These are phyloP conservation scores for Amphiprion clarkii DNA, from an alignment of 2,797 vertebrate genomes.

Conservation along the genomic window DNA sequence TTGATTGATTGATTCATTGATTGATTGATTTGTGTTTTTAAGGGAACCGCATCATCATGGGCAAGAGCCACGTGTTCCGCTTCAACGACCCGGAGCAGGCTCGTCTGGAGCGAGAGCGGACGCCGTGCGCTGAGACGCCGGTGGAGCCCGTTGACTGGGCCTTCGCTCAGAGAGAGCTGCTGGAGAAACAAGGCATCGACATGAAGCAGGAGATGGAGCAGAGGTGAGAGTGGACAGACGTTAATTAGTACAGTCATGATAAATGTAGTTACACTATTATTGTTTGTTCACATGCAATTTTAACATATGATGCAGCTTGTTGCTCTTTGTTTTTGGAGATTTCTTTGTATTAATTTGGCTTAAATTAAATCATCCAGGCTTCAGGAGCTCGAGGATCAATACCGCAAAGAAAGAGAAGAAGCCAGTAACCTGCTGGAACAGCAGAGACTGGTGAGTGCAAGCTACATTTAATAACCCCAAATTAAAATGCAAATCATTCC, in stretches of 20 bases:
- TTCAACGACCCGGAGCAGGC: constrained; percentile 98
- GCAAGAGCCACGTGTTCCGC: constrained; percentile 98
- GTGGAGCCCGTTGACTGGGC: constrained; percentile 97
- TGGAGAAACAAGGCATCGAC: constrained; percentile 99
- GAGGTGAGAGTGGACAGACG: constrained; percentile 81
- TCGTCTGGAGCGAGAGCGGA: constrained; percentile 94
- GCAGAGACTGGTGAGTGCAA: constrained; percentile 92
- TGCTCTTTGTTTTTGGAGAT: not conserved
- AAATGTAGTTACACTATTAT: too few species aligned
- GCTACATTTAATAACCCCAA: not conserved
- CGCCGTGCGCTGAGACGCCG: constrained; percentile 94
- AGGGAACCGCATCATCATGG: constrained; percentile 99
- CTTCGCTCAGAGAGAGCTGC: constrained; percentile 95
- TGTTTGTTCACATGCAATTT: not conserved
- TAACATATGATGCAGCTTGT: not conserved
- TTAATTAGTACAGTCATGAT: not conserved
- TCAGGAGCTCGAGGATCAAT: constrained; percentile 97
- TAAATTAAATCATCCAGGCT: constrained; percentile 82
- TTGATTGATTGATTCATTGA: too few species aligned
- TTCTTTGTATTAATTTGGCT: not conserved
- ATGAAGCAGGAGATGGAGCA: constrained; percentile 99
- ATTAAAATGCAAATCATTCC: not conserved
- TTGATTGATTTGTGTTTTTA: not conserved
- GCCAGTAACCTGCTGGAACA: constrained; percentile 97
- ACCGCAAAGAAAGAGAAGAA: constrained; percentile 95